These are phyloP conservation scores for Aplodontia rufa DNA, from an alignment of 2,113 vertebrate species.

Conservation along the genomic window DNA sequence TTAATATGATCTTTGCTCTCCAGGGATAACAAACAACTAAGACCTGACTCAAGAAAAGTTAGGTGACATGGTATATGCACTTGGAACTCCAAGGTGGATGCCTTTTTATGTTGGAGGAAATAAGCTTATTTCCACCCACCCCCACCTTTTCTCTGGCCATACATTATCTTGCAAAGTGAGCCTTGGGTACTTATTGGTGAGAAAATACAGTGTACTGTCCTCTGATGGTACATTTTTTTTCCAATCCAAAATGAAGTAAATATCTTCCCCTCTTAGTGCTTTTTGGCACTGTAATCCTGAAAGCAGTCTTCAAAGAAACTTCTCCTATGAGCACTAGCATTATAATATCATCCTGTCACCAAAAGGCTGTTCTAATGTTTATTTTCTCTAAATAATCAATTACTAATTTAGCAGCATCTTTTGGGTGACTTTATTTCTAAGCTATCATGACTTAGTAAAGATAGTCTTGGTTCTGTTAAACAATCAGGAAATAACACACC, in stretches of 20 bases:
- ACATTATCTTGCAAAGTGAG: conserved; percentile 27
- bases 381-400: conserved; percentile 27
- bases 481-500: conserved; percentile 26
- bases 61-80: neutral
- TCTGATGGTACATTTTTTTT: conserved; percentile 41
- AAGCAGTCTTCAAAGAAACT: neutral
- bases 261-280: neutral
- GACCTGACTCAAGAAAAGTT: neutral
- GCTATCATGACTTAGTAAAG: conserved; percentile 56
- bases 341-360: neutral
- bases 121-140: neutral
- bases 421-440: conserved; percentile 49
- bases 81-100: neutral
- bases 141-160: neutral
- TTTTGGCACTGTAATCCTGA: conserved; percentile 14
- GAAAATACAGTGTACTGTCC: neutral
- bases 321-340: neutral
- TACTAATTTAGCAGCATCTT: conserved; percentile 31
- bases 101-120: neutral
- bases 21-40: neutral
- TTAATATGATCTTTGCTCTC: neutral
- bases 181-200: neutral
- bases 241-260: neutral
- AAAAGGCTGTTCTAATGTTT: neutral
- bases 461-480: neutral